Base-by-base conservation (phyloP, 2,797 vertebrate species). In the Crenichthys baileyi region DNA sequence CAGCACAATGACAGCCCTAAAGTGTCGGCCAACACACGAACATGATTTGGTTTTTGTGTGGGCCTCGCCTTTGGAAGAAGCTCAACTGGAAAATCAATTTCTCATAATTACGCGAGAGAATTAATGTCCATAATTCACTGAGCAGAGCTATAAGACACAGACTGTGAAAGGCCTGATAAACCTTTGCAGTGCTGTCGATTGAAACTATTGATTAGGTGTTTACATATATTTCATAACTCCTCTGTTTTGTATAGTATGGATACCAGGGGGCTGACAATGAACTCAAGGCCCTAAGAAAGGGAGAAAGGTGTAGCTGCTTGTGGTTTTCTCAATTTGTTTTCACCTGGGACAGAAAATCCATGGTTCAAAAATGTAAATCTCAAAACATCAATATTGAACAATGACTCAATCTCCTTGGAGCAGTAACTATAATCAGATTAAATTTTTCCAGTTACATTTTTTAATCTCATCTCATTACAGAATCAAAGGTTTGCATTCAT, bases 61-160 rank as follows among this genome's bases (percentile, higher is more conserved):
- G 84, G 77, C 75, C 73, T 87, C 68, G 83, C 87, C 81, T 87
- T 41, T 68, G 81, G 87, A 82, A 81, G 79, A 87, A 73, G 78
- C 83, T 82, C 75, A 85, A 87, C 71, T 77, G 85, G 79, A 89
- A 91, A 89, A 92, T 91, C 87, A 61, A 92, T 91, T 85, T 75
- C 53, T 91, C 87, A 88, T 89, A 92, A 93, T 93, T 91, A 89
- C 81, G 83, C 85, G 81, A 81, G 79, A 87, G 87, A 92, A 91
- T 88, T 9, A 85, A 89, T 84, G 83, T 87, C 90, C 75, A 87
- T 88, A 90, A 91, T 87, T 87, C 72, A 85, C 85, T 82, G 72
- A 85, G 77, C 75, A 58, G 77, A 79, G 81, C 81, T 68, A 63
- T 44, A 76, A 90, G 78, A 84, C 74, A 70, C 73, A 81, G 76